These are phyloP conservation scores for Eidolon helvum DNA, from an alignment of 2,113 vertebrate species.

Conservation along the genomic window DNA sequence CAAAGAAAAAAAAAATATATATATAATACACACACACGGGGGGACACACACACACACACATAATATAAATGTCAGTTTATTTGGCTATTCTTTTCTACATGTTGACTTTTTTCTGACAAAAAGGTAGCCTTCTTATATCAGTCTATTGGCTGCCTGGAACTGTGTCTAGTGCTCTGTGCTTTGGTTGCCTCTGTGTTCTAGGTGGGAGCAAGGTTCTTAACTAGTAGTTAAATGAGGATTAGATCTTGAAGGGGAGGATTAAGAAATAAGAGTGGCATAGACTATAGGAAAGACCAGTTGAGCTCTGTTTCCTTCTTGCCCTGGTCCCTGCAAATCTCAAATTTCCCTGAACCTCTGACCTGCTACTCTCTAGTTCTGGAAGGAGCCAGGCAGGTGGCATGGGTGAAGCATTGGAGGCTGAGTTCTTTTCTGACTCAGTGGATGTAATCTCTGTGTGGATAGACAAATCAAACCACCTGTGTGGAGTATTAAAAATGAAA, in stretches of 20 bases:
- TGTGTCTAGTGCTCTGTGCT: background rate
- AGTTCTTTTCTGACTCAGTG: constrained; percentile 34
- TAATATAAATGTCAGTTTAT: background rate
- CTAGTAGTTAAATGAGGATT: background rate
- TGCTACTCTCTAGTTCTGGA: background rate
- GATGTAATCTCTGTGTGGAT: background rate
- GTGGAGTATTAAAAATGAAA: constrained; percentile 29
- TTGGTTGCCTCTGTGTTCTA: background rate
- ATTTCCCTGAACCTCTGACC: background rate
- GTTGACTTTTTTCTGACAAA: background rate
- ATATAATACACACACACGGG: too few species aligned
- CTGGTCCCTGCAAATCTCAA: background rate
- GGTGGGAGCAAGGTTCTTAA: background rate
- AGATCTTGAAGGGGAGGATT: background rate
- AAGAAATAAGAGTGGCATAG: background rate
- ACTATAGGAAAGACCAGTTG: background rate
- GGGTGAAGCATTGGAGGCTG: background rate
- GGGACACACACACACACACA: background rate
- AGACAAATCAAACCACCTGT: constrained; percentile 37
- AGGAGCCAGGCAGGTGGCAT: background rate
- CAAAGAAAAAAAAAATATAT: background rate
- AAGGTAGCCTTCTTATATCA: background rate
- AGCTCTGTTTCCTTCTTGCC: background rate
- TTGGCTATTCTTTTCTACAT: background rate
- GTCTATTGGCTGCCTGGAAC: background rate